These are phyloP conservation scores for Geococcyx californianus DNA, from an alignment of 2,113 vertebrate species.

Conservation along the genomic window DNA sequence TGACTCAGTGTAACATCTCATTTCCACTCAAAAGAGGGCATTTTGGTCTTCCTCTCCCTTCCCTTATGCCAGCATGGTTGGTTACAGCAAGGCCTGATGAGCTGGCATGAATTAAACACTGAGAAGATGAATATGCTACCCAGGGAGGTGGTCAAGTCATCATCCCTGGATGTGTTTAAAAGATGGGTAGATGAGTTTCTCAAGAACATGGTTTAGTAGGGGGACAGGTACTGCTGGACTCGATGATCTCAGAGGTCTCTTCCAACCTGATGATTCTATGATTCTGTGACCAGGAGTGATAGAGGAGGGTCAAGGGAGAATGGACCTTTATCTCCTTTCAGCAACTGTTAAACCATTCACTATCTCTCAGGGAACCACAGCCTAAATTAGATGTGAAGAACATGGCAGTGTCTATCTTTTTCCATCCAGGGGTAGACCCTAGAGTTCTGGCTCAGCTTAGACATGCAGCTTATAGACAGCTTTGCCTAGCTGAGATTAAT, in stretches of 20 bases:
- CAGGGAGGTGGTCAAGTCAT: no score
- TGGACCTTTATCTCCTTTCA: background rate
- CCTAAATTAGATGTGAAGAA: background rate
- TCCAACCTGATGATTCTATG: no score
- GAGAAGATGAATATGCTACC: no score
- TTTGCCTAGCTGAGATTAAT: background rate
- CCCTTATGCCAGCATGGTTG: background rate
- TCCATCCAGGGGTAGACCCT: background rate
- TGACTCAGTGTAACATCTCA: background rate
- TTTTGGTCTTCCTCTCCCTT: background rate
- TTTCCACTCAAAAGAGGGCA: background rate
- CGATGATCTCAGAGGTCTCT: no score
- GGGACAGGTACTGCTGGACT: no score
- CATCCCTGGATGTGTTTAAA: no score
- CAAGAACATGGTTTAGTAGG: no score
- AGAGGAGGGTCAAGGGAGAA: background rate
- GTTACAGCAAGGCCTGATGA: background rate
- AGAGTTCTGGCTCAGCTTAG: background rate
- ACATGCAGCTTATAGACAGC: background rate
- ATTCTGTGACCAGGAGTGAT: background rate
- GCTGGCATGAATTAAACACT: background rate
- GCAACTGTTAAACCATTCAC: background rate
- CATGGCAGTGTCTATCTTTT: background rate
- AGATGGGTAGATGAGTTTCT: no score
- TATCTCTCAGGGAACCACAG: background rate